Percentiles rank a stretch among this genome's conserved stretches.
Evolutionary conservation across 2,797 vertebrate species (phyloP).

Genomic region (Periophthalmus magnuspinnatus): DNA sequence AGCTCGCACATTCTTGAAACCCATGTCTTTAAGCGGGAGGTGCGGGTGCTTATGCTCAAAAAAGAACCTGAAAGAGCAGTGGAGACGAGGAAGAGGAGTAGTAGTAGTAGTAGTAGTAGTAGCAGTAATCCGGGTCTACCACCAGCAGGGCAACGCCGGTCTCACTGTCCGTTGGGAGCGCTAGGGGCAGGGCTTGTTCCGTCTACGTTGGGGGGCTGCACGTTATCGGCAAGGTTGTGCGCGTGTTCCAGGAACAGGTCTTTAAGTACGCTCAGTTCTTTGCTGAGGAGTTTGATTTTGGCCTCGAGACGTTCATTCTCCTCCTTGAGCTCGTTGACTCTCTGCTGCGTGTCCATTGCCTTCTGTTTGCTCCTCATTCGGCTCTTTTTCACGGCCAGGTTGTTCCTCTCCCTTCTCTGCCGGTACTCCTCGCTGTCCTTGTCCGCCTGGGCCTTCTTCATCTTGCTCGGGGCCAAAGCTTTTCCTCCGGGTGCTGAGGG

Average conservation of each 20-base stretch:
- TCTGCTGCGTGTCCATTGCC: slow-evolving; percentile 93
- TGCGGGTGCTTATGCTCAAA: neutral
- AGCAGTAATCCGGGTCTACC: too few relatives aligned
- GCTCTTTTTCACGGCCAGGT: slow-evolving; percentile 98
- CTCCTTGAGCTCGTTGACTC: slow-evolving; percentile 96
- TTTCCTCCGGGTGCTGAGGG: slow-evolving; percentile 82
- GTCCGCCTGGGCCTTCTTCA: slow-evolving; percentile 85
- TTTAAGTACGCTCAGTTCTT: slow-evolving; percentile 96
- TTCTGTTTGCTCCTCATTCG: slow-evolving; percentile 98
- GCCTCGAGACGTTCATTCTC: slow-evolving; percentile 98
- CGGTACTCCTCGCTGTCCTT: slow-evolving; percentile 96
- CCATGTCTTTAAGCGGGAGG: neutral
- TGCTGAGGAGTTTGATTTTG: slow-evolving; percentile 97
- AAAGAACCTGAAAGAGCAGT: neutral
- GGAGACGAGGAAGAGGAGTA: neutral
- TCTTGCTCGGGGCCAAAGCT: slow-evolving; percentile 84
- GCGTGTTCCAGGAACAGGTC: slow-evolving; percentile 98
- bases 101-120: too few relatives aligned
- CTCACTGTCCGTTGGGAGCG: slow-evolving; percentile 65
- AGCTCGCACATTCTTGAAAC: neutral
- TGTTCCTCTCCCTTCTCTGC: slow-evolving; percentile 92
- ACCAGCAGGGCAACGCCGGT: neutral
- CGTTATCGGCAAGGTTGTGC: slow-evolving; percentile 93
- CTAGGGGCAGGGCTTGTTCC: slow-evolving; percentile 71
- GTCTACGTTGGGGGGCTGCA: slow-evolving; percentile 79